A percentile compares a stretch with the other conserved stretches of the same genome.
Evolutionary conservation across 2,797 vertebrate genomes (phyloP).

Genomic region (Lacerta viridis): DNA sequence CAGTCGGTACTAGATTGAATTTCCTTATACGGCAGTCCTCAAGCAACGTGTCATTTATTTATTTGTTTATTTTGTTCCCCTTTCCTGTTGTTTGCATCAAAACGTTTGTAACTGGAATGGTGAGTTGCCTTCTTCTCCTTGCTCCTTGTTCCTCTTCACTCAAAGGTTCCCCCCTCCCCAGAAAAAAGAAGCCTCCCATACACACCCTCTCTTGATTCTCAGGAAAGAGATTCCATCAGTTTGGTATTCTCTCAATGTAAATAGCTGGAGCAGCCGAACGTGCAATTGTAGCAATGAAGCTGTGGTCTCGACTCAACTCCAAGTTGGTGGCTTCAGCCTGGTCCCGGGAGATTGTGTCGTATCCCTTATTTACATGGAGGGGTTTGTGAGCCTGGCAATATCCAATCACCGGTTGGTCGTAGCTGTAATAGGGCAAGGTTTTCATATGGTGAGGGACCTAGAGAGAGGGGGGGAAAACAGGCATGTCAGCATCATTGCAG

Average conservation of each 20-base stretch:
- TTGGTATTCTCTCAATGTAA: conserved; percentile 86
- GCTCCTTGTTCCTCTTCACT: conserved; percentile 27
- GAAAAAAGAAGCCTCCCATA: conserved; percentile 27
- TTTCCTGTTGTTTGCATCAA: conserved; percentile 37
- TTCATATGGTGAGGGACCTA: conserved; percentile 92
- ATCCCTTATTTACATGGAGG: conserved; percentile 87
- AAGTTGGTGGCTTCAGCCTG: conserved; percentile 72
- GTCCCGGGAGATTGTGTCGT: conserved; percentile 81
- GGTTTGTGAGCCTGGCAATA: conserved; percentile 94
- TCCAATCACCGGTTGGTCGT: conserved; percentile 90
- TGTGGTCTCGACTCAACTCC: conserved; percentile 82
- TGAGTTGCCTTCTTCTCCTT: conserved; percentile 7
- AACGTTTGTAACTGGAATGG: conserved; percentile 32
- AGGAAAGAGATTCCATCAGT: conserved; percentile 63
- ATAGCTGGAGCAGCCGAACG: conserved; percentile 85
- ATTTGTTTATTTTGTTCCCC: background rate
- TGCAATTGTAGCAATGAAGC: conserved; percentile 85
- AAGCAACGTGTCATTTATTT: conserved; percentile 7
- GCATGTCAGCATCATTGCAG: background rate
- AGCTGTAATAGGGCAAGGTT: conserved; percentile 90
- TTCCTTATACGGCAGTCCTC: conserved; percentile 9
- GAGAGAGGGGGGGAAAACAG: conserved; percentile 24
- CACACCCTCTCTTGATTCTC: conserved; percentile 21
- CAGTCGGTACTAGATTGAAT: conserved; percentile 29
- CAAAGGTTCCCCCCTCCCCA: conserved; percentile 40